Conservation (phyloP, 2,797 vertebrate species). For the Hozukius guyotensis region DNA sequence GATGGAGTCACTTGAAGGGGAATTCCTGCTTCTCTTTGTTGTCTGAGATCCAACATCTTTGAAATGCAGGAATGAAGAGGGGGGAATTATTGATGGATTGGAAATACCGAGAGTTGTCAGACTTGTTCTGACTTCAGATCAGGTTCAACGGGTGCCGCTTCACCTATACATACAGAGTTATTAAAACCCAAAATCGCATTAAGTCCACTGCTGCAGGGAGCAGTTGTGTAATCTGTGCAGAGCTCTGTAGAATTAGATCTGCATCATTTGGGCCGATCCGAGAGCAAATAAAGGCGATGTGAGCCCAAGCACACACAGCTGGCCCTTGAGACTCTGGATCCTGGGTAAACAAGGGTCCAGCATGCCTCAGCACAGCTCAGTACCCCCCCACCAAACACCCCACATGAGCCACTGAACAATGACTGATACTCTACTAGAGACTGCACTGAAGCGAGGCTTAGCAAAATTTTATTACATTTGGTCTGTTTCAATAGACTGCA, state of each 20-base stretch:
- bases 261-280: constrained; percentile 85
- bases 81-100: constrained; percentile 47
- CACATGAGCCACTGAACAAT: constrained; percentile 79
- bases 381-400: too few species aligned
- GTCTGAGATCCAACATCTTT: constrained; percentile 56
- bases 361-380: constrained; percentile 75
- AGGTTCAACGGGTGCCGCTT: constrained; percentile 62
- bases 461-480: constrained; percentile 80
- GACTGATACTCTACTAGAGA: constrained; percentile 69
- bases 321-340: constrained; percentile 80
- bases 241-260: constrained; percentile 76
- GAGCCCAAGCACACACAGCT: constrained; percentile 85
- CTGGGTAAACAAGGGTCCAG: constrained; percentile 83
- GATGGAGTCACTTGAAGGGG: constrained; percentile 62
- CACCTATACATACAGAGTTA: constrained; percentile 41
- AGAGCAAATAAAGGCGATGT: constrained; percentile 83
- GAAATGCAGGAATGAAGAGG: constrained; percentile 66
- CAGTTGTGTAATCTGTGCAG: constrained; percentile 66
- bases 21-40: constrained; percentile 73
- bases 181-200: constrained; percentile 44
- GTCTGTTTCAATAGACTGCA: constrained; percentile 69
- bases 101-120: constrained; percentile 27
- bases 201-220: constrained; percentile 40
- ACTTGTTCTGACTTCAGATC: constrained; percentile 52
- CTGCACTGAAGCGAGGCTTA: constrained; percentile 72